phyloP scores from a whole-genome alignment of 2,888 invertebrate genomes.

The Orthosia cruda region DNA sequence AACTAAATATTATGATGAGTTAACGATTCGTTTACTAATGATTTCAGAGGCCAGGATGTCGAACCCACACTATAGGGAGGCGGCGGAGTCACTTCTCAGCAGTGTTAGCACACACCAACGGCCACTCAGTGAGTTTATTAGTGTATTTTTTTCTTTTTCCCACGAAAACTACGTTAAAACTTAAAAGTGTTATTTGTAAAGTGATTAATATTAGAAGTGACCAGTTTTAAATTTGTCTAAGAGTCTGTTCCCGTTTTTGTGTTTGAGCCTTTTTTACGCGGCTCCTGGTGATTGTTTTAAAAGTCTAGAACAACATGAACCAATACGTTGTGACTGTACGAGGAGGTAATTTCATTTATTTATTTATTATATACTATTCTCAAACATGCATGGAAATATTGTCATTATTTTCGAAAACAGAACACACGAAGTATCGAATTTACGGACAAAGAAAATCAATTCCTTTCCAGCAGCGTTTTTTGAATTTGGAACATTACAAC shows the following conservation, averaged over 20 bases:
- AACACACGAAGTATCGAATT: no score
- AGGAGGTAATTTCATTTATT: not conserved
- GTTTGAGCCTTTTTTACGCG: no score
- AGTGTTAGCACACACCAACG: constrained; percentile 85
- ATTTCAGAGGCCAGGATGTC: constrained; percentile 80
- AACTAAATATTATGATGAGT: constrained; percentile 3
- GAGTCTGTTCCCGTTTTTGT: not conserved
- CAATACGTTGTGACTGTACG: not conserved
- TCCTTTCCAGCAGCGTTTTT: no score
- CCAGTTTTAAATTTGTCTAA: no score
- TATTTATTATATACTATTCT: no score
- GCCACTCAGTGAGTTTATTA: constrained; percentile 80
- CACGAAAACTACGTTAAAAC: not conserved
- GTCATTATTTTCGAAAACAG: no score
- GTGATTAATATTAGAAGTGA: not conserved
- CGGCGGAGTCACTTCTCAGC: constrained; percentile 89
- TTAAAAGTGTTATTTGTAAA: not conserved
- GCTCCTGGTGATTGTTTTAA: not conserved
- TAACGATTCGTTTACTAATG: constrained; percentile 28
- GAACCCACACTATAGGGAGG: constrained; percentile 87
- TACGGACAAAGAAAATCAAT: no score
- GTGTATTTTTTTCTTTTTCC: not conserved
- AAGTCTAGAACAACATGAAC: not conserved
- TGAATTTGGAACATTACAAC: no score
- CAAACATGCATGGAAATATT: no score